phyloP scores from a whole-genome alignment of 2,797 vertebrate species.

The Carduelis carduelis region DNA sequence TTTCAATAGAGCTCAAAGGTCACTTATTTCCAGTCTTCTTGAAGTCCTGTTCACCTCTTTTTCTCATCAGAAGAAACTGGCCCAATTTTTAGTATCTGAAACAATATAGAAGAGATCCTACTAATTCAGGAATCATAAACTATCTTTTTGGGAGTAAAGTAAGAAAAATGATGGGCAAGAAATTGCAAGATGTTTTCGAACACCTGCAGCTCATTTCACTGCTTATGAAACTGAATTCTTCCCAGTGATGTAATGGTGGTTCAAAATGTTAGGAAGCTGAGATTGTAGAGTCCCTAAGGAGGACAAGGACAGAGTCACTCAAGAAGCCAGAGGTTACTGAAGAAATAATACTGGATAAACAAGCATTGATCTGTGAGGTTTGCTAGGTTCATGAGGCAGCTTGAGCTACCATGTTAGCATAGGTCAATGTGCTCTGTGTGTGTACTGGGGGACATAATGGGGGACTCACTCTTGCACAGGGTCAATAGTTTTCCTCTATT shows the following conservation, averaged over 20 bases:
- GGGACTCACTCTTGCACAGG: rapidly evolving
- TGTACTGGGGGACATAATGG: not conserved
- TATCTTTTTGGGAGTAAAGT: not conserved
- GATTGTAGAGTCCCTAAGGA: not conserved
- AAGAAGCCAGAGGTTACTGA: not conserved
- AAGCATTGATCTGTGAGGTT: not conserved
- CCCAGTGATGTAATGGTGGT: not conserved
- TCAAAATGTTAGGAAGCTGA: not conserved
- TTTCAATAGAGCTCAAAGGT: not conserved
- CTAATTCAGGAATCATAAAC: not conserved
- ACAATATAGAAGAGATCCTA: not conserved
- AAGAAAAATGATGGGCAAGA: not conserved
- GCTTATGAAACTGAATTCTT: not conserved
- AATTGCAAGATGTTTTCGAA: not conserved
- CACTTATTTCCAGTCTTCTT: not conserved
- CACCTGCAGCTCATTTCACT: not conserved
- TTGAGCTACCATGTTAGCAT: not conserved
- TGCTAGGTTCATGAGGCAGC: not conserved
- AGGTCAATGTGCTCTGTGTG: not conserved
- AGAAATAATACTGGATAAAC: not conserved
- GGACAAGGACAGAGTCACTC: not conserved
- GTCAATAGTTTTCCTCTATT: not conserved
- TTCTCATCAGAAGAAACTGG: not conserved
- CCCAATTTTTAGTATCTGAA: not conserved
- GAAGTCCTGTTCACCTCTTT: not conserved